Conservation (phyloP, 2,888 invertebrate genomes). For the Himalopsyche japonica region DNA sequence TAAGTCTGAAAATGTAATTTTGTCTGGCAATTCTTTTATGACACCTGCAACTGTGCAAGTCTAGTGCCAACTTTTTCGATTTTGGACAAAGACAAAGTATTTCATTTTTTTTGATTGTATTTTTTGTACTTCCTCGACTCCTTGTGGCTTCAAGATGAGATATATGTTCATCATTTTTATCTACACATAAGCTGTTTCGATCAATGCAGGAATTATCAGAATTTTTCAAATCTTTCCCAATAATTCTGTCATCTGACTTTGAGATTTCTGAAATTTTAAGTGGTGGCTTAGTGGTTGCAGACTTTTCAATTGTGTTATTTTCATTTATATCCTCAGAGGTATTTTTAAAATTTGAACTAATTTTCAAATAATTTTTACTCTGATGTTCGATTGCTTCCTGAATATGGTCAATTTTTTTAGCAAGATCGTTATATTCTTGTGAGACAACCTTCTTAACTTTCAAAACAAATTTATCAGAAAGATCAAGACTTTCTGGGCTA, state of each 20-base stretch:
- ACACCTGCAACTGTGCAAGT: background rate
- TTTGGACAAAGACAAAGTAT: background rate
- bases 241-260: too few species aligned
- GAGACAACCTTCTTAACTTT: constrained; percentile 17
- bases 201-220: too few species aligned
- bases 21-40: constrained; percentile 3
- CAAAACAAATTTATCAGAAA: constrained; percentile 5
- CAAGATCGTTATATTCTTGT: constrained; percentile 21
- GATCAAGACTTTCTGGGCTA: background rate
- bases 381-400: background rate
- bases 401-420: background rate
- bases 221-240: too few species aligned
- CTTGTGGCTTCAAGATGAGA: background rate
- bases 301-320: too few species aligned
- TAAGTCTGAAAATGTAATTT: background rate
- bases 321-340: too few species aligned
- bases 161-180: too few species aligned
- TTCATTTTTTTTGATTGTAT: background rate
- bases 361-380: background rate
- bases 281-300: too few species aligned
- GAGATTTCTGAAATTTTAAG: too few species aligned
- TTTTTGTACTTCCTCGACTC: background rate
- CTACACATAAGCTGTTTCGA: too few species aligned
- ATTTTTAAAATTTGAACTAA: background rate
- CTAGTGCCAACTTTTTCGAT: background rate